These are phyloP conservation scores for Acanthisitta chloris DNA, from an alignment of 2,113 vertebrate genomes.

Conservation along the genomic window DNA sequence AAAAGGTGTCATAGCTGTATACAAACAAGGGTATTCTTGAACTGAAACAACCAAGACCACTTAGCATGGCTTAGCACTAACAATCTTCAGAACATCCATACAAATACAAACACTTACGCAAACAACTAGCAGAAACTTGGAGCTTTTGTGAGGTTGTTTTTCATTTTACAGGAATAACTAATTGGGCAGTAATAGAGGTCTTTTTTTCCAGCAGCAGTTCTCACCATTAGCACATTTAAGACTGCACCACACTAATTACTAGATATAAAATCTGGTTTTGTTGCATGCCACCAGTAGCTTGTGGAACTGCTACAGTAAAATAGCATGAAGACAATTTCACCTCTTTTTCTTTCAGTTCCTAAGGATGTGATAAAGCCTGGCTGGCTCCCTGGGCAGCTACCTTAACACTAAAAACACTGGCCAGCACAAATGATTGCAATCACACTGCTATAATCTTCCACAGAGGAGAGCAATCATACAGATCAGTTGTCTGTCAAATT, in stretches of 20 bases:
- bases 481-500: neutral
- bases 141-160: neutral
- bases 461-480: neutral
- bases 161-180: neutral
- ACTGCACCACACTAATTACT: neutral
- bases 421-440: conserved; percentile 16
- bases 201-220: neutral
- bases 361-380: neutral
- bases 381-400: neutral
- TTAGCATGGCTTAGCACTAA: neutral
- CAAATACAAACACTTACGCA: neutral
- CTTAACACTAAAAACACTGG: neutral
- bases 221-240: neutral
- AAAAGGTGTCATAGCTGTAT: neutral
- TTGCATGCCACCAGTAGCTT: neutral
- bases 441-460: neutral
- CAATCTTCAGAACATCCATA: neutral
- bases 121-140: neutral
- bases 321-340: neutral
- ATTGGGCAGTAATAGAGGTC: neutral
- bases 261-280: neutral
- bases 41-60: neutral
- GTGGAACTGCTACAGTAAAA: neutral
- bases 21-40: neutral
- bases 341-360: neutral